Evolutionary conservation across 37 sponge, comb jelly and placozoan genomes (phyloP).

Genomic region (Halisarca cf. caerulea): DNA sequence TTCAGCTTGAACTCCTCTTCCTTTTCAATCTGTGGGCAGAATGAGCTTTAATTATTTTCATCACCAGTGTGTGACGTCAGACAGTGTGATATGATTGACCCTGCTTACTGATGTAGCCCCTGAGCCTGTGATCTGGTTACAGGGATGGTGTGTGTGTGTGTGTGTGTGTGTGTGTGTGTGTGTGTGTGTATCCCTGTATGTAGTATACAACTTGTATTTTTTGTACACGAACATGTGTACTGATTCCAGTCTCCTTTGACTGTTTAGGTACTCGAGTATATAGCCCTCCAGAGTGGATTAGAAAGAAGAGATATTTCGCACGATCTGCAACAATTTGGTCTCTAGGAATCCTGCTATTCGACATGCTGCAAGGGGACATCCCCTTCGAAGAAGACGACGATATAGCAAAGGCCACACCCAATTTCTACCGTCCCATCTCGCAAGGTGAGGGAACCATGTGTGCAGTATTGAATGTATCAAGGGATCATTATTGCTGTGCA

Average conservation of each 20-base stretch:
- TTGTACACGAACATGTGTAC: neutral
- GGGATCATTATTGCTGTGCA: too few species aligned
- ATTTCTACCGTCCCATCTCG: constrained; percentile 51
- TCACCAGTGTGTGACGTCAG: too few species aligned
- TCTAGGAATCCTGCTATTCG: constrained; percentile 87
- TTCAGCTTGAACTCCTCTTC: too few species aligned
- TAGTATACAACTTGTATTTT: too few species aligned
- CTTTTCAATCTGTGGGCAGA: too few species aligned
- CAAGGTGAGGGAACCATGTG: constrained; percentile 54
- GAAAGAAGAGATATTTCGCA: constrained; percentile 72
- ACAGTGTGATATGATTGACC: too few species aligned
- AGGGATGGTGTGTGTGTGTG: constrained; percentile 9
- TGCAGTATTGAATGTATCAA: too few species aligned
- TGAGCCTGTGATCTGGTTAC: too few species aligned
- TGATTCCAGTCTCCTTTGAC: neutral
- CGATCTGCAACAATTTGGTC: constrained; percentile 85
- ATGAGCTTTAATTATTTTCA: too few species aligned
- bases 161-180: too few species aligned
- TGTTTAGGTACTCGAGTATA: constrained; percentile 83
- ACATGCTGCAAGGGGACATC: constrained; percentile 86
- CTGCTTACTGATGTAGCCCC: too few species aligned
- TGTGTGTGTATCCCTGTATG: too few species aligned
- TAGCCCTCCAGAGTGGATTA: constrained; percentile 92
- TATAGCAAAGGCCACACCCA: constrained; percentile 55
- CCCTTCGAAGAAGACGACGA: constrained; percentile 87